Conservation (phyloP, 2,888 invertebrate species). For the Lasioglossum marginatum region DNA sequence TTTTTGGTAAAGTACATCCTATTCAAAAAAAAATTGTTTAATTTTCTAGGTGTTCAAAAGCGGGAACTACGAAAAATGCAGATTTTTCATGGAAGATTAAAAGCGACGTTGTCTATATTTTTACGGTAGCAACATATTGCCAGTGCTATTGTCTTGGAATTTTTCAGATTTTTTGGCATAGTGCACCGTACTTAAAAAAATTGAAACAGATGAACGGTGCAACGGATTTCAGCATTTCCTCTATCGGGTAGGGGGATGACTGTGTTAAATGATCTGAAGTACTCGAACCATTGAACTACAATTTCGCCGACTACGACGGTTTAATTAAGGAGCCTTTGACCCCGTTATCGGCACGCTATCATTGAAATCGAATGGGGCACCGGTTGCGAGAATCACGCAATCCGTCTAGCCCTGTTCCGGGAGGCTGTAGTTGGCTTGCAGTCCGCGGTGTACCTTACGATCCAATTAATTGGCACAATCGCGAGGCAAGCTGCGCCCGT, state of each 20-base stretch:
- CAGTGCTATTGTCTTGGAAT: neutral
- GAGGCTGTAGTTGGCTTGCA: neutral
- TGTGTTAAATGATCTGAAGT: neutral
- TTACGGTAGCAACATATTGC: too few relatives aligned
- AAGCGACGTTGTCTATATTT: neutral
- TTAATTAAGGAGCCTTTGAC: neutral
- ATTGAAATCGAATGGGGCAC: neutral
- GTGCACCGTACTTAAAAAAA: neutral
- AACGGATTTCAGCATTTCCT: neutral
- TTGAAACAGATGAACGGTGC: neutral
- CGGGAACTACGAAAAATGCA: neutral
- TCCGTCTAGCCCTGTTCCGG: neutral
- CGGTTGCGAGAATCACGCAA: neutral
- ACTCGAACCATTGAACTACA: neutral
- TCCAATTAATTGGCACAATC: slow-evolving; percentile 29
- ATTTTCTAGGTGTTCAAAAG: neutral
- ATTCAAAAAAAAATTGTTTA: neutral
- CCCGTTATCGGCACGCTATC: neutral
- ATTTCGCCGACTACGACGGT: neutral
- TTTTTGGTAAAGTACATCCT: neutral
- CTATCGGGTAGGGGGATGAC: neutral
- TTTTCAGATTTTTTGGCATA: neutral
- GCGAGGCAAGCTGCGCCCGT: neutral
- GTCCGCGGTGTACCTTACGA: neutral
- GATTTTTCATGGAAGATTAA: neutral